Base-by-base conservation (phyloP, 2,888 invertebrate species). In the Callyntrura guangdongensis region DNA sequence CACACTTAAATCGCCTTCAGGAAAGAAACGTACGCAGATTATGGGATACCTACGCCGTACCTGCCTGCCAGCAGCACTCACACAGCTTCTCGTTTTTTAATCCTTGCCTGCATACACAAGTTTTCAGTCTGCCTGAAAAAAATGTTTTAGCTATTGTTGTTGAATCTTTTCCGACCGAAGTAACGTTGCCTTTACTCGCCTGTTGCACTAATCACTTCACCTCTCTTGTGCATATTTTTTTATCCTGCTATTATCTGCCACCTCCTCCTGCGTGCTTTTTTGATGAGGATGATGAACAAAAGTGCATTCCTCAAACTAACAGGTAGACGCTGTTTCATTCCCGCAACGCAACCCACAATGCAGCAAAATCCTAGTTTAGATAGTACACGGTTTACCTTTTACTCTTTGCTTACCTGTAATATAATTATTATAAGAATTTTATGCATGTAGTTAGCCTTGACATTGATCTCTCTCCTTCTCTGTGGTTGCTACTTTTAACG, bases 401-500 rank as follows among this genome's bases (percentile, higher is more conserved):
- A 59, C 59, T 59, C 17, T 59, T 59, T 59, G 59, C 17, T 59
- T 17, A 20, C 59, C 8, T 59, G 17, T 17, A n/a, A 59, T 59
- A 59, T 53, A 53, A 64, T 64, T 20, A 64, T 36, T 36, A 36
- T 36, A 36, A 6, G 36, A 36, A 36, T 36, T 20, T 17, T 17
- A n/a, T 69, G n/a, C 69, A 11, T 59, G 22, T 14, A 83, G 47
- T 56, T 74, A 85, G 53, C 79, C 79, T 86, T 86, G 86, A 77
- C 77, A 86, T 67, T 86, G 79, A 86, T 81, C 79, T 72, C n/a
- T n/a, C n/a, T n/a, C n/a, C n/a, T n/a, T 85, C 47, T 49, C 69
- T 53, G 53, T 4, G 36, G 36, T 20, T 47, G 8, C 45, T 25
- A 14, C 20, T 25, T 69, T n/a, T 36, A 36, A 49, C 25, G n/a